Conservation (phyloP, 92 coral and sea anemone species). For the Paramuricea clavata region DNA sequence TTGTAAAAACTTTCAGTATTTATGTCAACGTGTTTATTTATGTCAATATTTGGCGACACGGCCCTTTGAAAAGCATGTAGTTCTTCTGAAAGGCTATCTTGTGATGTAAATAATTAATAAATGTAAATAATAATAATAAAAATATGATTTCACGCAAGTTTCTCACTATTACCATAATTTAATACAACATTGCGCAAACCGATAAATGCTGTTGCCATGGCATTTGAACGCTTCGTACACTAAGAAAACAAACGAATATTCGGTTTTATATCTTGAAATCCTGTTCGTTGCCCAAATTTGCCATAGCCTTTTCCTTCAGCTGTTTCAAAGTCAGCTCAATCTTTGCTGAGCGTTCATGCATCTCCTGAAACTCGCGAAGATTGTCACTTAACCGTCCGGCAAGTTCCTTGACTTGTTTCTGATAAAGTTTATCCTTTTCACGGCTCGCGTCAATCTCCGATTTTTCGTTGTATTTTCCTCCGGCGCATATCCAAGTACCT, state of each 20-base stretch:
- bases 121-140: too few species aligned
- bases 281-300: neutral
- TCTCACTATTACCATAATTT: too few species aligned
- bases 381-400: constrained; percentile 31
- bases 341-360: constrained; percentile 36
- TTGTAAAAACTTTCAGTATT: too few species aligned
- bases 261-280: neutral
- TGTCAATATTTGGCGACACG: too few species aligned
- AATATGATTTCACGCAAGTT: too few species aligned
- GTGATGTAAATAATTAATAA: too few species aligned
- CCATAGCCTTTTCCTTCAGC: constrained; percentile 12
- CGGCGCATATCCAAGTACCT: neutral
- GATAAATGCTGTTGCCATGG: neutral
- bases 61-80: too few species aligned
- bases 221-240: too few species aligned
- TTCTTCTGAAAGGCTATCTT: too few species aligned
- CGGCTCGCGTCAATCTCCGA: neutral
- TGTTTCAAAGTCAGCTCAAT: constrained; percentile 16
- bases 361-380: constrained; percentile 34
- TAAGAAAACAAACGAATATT: too few species aligned
- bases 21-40: too few species aligned
- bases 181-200: too few species aligned
- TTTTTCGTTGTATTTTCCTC: neutral
- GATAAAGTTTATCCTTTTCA: constrained; percentile 6
- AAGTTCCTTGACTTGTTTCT: constrained; percentile 15